These are phyloP conservation scores for Albula goreensis DNA, from an alignment of 2,113 vertebrate genomes.

Conservation along the genomic window DNA sequence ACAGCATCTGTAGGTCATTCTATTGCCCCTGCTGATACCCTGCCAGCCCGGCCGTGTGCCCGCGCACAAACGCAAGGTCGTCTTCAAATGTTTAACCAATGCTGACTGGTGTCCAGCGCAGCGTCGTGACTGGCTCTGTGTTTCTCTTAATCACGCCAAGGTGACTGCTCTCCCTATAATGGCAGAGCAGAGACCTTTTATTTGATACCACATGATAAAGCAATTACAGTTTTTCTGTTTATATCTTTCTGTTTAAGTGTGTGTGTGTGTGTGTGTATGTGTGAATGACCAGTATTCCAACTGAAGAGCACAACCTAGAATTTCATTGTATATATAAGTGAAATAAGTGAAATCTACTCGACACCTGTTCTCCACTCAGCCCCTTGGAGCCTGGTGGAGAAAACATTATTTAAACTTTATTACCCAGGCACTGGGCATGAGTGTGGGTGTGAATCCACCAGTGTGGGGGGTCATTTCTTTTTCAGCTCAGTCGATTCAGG, in stretches of 20 bases:
- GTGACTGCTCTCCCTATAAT: conserved; percentile 58
- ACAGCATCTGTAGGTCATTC: background rate
- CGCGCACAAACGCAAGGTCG: background rate
- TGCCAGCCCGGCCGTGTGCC: background rate
- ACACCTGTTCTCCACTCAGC: background rate
- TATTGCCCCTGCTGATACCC: background rate
- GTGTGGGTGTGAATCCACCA: background rate
- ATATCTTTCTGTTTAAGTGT: conserved; percentile 26
- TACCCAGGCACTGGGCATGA: too few relatives aligned
- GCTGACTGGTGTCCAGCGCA: background rate
- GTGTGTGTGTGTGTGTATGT: background rate
- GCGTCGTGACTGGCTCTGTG: conserved; percentile 45
- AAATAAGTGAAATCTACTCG: too few relatives aligned
- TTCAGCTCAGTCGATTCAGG: too few relatives aligned
- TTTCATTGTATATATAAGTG: conserved; percentile 2
- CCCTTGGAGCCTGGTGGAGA: background rate
- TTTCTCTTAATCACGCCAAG: conserved; percentile 68
- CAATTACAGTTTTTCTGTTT: conserved; percentile 29
- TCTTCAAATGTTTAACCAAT: background rate
- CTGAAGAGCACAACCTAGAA: conserved; percentile 57
- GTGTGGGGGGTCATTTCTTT: too few relatives aligned
- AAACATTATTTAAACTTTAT: background rate
- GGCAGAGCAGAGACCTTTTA: conserved; percentile 37
- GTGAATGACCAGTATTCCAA: conserved; percentile 49
- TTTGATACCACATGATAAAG: conserved; percentile 37